A percentile compares a stretch with the other conserved stretches of the same genome.
Conservation (phyloP, 2,888 invertebrate species). For the Phorcus lineatus region DNA sequence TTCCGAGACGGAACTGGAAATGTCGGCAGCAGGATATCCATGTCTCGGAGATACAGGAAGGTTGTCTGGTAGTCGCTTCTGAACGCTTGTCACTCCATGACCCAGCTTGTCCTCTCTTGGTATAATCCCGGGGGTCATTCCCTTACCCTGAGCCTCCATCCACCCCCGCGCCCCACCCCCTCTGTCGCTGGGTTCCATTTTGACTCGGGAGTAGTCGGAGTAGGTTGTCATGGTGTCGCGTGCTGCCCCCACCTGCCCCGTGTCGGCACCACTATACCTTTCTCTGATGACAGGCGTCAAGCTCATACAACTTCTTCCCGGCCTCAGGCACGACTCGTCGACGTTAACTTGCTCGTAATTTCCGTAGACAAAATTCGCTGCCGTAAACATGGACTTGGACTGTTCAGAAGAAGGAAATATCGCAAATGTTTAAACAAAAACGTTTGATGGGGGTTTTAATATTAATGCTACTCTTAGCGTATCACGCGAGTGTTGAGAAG, state of each 20-base stretch:
- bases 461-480: slow-evolving; percentile 7
- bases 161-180: slow-evolving; percentile 12
- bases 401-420: slow-evolving; percentile 4
- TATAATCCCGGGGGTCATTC: background rate
- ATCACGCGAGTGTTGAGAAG: background rate
- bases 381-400: slow-evolving; percentile 1
- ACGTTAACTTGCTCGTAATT: slow-evolving; percentile 6
- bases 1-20: slow-evolving; percentile 28
- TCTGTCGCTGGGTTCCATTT: slow-evolving; percentile 32
- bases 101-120: background rate
- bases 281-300: slow-evolving; percentile 17
- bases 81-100: background rate
- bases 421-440: slow-evolving; percentile 15
- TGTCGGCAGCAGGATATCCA: slow-evolving; percentile 28
- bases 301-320: slow-evolving; percentile 20
- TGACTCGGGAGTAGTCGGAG: slow-evolving; percentile 31
- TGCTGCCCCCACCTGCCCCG: background rate
- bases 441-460: slow-evolving; percentile 12
- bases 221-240: slow-evolving; percentile 26
- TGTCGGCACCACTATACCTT: background rate
- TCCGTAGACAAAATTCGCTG: slow-evolving; percentile 24
- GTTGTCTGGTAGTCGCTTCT: slow-evolving; percentile 2
- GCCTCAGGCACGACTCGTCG: slow-evolving; percentile 13
- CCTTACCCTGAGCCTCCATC: background rate
- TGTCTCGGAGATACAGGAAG: slow-evolving; percentile 18